Evolutionary conservation across 2,113 vertebrate genomes (phyloP).

Genomic region (Sporophila hypoxantha): DNA sequence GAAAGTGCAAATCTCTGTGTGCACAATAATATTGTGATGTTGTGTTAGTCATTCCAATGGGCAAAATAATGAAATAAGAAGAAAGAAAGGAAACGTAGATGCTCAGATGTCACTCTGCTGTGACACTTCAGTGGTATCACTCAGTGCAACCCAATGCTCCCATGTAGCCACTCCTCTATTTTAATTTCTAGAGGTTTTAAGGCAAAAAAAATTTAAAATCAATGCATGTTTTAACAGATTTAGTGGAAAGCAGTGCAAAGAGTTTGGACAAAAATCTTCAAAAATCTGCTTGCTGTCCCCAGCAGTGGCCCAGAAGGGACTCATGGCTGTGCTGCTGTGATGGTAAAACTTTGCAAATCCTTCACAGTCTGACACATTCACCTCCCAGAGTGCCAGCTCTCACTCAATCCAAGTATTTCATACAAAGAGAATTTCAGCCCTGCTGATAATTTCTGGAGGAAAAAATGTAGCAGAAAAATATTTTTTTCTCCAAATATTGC

Average conservation of each 20-base stretch:
- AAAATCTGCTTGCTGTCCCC: neutral
- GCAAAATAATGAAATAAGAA: neutral
- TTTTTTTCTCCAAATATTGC: neutral
- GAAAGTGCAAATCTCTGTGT: neutral
- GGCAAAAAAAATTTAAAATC: neutral
- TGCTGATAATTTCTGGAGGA: neutral
- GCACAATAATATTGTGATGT: neutral
- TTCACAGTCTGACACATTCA: neutral
- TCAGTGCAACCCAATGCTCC: neutral
- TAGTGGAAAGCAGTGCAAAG: neutral
- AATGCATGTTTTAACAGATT: neutral
- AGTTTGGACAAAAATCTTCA: neutral
- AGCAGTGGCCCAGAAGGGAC: neutral
- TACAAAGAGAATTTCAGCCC: neutral
- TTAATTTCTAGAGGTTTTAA: neutral
- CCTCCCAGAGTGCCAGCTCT: neutral
- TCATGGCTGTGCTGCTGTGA: accelerated
- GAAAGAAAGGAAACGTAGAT: neutral
- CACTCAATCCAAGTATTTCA: neutral
- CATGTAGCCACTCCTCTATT: accelerated
- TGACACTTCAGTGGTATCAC: neutral
- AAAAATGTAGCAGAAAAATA: neutral
- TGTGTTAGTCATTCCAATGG: neutral
- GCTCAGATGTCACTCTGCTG: neutral
- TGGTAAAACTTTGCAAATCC: neutral